Evolutionary conservation across 2,797 vertebrate species (phyloP), one percentile per base, ranked within the genome.

Genomic region (Monodelphis domestica): DNA sequence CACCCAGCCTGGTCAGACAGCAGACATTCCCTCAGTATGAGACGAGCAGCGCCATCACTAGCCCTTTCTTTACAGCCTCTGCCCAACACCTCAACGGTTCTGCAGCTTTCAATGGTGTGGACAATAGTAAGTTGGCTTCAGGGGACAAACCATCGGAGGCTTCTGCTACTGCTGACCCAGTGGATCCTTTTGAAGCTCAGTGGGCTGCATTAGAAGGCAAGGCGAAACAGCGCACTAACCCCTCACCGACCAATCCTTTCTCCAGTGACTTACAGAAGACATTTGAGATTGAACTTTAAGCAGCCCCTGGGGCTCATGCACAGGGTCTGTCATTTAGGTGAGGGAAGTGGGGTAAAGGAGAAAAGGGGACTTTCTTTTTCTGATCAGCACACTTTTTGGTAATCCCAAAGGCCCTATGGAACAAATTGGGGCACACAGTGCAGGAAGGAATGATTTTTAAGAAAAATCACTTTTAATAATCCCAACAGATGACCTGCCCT

Each of bases 191-290:
- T 0, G 99, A 99, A 97, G 99, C 99, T 89, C 99, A 99, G 98
- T 99, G 99, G 99, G 99, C 99, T 0, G 99, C 99, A 0, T 95
- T 99, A 92, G 99, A 99, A 98, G 97, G 98, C 98, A 99, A 99
- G 96, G 98, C 99, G 0, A 99, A 99, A 95, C 99, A 99, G 95
- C 99, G 98, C 97, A 99, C 99, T 93, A 99, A 99, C 2, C 99
- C 99, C 24, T 99, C 99, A 52, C 99, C 99, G 4, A 99, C 99
- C 92, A 99, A 99, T 97, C 99, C 99, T 78, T 99, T 99, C 98
- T 99, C 99, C 93, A 99, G 99, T 0, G 99, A 99, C 98, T 98
- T 99, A 97, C 99, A 99, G 98, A 99, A 99, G 98, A 99, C 99
- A 0, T 99, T 99, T 95, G 99, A 99, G 98, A 99, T 99, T 92